Conservation (phyloP, 37 sponge, comb jelly and placozoan genomes). For the Mnemiopsis leidyi region DNA sequence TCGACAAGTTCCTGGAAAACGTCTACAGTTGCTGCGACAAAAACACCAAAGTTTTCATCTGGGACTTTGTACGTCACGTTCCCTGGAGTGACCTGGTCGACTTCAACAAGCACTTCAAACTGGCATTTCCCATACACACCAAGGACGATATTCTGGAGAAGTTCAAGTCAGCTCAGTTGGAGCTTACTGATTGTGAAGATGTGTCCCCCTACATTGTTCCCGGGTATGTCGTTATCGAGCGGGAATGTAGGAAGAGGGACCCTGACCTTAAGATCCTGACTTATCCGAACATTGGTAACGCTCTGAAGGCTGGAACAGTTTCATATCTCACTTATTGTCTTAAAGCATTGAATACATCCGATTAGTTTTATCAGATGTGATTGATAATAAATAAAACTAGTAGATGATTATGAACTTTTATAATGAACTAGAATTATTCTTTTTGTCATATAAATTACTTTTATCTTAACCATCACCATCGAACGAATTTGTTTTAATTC, state of each 20-base stretch:
- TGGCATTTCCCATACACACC: neutral
- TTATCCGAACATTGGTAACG: neutral
- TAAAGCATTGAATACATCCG: too few relatives aligned
- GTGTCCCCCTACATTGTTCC: neutral
- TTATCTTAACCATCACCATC: too few relatives aligned
- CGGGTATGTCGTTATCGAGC: neutral
- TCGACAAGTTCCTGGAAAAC: neutral
- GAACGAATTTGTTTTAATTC: too few relatives aligned
- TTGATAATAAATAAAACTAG: too few relatives aligned
- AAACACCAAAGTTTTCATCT: neutral
- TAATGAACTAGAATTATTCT: too few relatives aligned
- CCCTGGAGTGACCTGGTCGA: neutral
- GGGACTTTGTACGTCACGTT: neutral
- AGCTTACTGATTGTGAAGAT: neutral
- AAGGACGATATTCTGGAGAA: neutral
- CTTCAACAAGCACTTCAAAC: neutral
- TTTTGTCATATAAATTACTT: too few relatives aligned
- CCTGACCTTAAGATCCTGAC: neutral
- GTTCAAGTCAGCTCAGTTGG: neutral
- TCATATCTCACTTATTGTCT: too few relatives aligned
- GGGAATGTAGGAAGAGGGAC: neutral
- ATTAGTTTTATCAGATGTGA: too few relatives aligned
- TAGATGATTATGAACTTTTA: too few relatives aligned
- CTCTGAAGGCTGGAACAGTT: neutral
- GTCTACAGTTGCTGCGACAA: neutral